Evolutionary conservation across 2,113 vertebrate species (phyloP), one percentile per base, ranked within the genome.

Genomic region (Cavia porcellus): DNA sequence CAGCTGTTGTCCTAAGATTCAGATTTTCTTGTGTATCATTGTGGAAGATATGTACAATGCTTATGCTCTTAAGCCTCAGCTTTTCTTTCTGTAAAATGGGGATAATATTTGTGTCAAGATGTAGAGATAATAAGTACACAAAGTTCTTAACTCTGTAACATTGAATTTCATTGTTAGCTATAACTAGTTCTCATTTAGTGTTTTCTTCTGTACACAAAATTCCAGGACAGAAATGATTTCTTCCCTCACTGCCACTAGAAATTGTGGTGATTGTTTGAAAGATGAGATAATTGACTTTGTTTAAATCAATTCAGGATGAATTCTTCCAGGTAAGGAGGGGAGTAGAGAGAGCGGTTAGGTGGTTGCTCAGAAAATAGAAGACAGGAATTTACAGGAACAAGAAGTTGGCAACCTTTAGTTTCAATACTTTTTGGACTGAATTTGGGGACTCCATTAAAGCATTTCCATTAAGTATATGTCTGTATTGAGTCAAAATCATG

Each of bases 131-230:
- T 15, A 32, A 86, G 94, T 81, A 55, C 55, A 42, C 64, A 68
- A 45, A 72, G 17, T 17, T 20, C 20, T 95, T 72, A 55, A 35
- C 52, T 62, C 30, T 59, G 66, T 82, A 84, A 68, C 17, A 45
- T 0, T 30, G 64, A 32, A 9, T 74, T 30, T 86, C 47, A 45
- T 17, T 9, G 11, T 80, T 93, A 62, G 14, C 28, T 74, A 32
- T 32, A n/a, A 24, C 81, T 62, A 86, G 35, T 70, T 85, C 42
- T 70, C 25, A 42, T 75, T 77, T 89, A 50, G 20, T 38, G 38
- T 90, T 94, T 80, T 80, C 79, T 92, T 92, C 94, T 86, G 59
- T 8, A 66, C 13, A 15, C 24, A 89, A 92, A 89, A 66, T 14
- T 79, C 75, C 45, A 30, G 45, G 45, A 50, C 30, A 79, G 25